These are phyloP conservation scores for Heliconius hewitsoni DNA, from an alignment of 1,140 invertebrate species.

Conservation along the genomic window DNA sequence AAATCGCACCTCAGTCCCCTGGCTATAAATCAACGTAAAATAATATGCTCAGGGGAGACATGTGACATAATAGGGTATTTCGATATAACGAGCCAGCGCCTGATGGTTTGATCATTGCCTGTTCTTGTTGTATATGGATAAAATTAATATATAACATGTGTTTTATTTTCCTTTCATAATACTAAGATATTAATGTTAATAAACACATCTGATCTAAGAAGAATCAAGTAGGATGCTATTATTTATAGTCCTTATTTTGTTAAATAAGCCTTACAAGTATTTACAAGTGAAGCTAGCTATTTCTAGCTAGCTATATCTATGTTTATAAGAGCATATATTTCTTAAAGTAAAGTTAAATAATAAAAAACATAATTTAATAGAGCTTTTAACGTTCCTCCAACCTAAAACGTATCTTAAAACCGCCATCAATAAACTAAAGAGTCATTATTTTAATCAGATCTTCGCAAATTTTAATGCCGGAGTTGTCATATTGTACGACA, in stretches of 20 bases:
- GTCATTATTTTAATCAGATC: slow-evolving; percentile 17
- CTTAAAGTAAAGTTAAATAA: too few relatives aligned
- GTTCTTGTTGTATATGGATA: not conserved
- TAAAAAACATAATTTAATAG: not conserved
- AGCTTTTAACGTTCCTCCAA: not conserved
- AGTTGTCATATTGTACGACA: slow-evolving; percentile 23
- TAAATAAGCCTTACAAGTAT: too few relatives aligned
- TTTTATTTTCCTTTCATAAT: not conserved
- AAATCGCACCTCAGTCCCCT: slow-evolving; percentile 51
- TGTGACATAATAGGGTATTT: slow-evolving; percentile 60
- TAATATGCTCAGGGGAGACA: slow-evolving; percentile 58
- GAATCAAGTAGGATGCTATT: too few relatives aligned
- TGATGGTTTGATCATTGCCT: slow-evolving; percentile 41
- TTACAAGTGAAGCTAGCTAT: too few relatives aligned
- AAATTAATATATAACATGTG: not conserved
- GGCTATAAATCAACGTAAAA: slow-evolving; percentile 67
- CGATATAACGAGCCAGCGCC: slow-evolving; percentile 49
- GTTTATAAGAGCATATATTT: too few relatives aligned
- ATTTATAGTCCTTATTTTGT: too few relatives aligned
- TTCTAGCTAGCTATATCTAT: too few relatives aligned
- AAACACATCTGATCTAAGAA: too few relatives aligned
- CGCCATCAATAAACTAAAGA: slow-evolving; percentile 1
- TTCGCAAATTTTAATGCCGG: not conserved
- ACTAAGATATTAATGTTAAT: not conserved
- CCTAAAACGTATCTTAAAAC: not conserved